These are phyloP conservation scores for Pristionchus arcanus DNA, from an alignment of 2,888 invertebrate species.

Conservation along the genomic window DNA sequence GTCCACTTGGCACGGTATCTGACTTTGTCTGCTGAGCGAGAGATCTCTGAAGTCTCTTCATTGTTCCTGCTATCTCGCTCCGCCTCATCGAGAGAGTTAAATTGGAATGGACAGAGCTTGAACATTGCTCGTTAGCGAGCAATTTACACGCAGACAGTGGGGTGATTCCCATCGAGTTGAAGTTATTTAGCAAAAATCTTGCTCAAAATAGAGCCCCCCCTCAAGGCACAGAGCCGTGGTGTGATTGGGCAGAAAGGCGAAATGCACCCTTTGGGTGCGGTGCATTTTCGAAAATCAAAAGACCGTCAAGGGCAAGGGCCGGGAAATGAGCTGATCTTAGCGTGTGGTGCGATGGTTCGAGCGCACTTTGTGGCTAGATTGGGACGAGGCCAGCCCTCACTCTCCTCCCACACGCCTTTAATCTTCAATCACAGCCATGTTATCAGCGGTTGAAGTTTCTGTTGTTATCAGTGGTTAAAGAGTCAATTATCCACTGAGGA, in stretches of 20 bases:
- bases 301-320: not conserved
- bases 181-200: not conserved
- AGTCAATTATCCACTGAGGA: not conserved
- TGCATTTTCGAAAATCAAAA: slow-evolving; percentile 11
- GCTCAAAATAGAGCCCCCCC: not conserved
- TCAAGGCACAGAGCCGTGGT: not conserved
- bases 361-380: slow-evolving; percentile 22
- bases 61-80: not conserved
- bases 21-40: not conserved
- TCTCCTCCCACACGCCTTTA: not conserved
- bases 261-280: not conserved
- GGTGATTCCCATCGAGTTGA: not conserved
- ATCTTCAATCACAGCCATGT: not conserved
- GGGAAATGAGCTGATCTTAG: slow-evolving; percentile 24
- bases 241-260: not conserved
- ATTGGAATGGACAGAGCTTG: not conserved
- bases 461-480: not conserved
- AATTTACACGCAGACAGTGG: not conserved
- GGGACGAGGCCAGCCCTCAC: not conserved
- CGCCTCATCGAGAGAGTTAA: not conserved
- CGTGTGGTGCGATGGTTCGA: slow-evolving; percentile 38
- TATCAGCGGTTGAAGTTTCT: not conserved
- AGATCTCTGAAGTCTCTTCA: not conserved
- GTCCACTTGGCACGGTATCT: too few relatives aligned
- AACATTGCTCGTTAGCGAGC: not conserved